Conservation (phyloP, 2,888 invertebrate species). For the Abscondita cerata region DNA sequence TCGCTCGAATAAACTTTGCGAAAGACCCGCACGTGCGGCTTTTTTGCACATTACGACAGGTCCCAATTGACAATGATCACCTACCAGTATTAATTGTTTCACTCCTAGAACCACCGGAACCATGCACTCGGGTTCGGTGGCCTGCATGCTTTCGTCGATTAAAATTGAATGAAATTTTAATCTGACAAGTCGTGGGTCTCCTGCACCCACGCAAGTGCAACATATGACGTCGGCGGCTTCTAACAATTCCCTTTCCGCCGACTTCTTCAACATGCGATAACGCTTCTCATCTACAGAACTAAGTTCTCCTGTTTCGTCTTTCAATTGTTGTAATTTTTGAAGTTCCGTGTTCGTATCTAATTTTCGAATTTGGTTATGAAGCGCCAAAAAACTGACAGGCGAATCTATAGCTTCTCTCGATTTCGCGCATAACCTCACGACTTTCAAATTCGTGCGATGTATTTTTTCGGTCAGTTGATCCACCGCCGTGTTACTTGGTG, state of each 20-base stretch:
- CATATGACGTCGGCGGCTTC: constrained; percentile 99
- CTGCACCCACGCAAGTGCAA: constrained; percentile 98
- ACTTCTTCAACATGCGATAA: constrained; percentile 87
- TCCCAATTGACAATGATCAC: constrained; percentile 98
- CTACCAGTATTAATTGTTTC: constrained; percentile 95
- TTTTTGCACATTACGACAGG: constrained; percentile 99
- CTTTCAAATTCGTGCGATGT: constrained; percentile 93
- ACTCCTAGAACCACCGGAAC: constrained; percentile 98
- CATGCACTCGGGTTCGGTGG: constrained; percentile 98
- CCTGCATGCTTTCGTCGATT: constrained; percentile 93
- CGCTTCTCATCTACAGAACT: constrained; percentile 95
- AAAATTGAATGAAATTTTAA: constrained; percentile 96
- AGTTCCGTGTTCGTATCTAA: constrained; percentile 93
- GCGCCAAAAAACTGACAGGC: constrained; percentile 93
- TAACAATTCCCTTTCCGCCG: constrained; percentile 87
- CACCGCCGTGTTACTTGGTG: constrained; percentile 98
- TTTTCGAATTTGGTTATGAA: constrained; percentile 97
- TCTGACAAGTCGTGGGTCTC: constrained; percentile 91
- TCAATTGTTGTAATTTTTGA: constrained; percentile 92
- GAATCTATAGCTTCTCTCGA: constrained; percentile 98
- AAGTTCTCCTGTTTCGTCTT: constrained; percentile 98
- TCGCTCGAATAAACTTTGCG: constrained; percentile 96
- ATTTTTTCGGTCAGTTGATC: constrained; percentile 99
- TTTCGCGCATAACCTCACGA: constrained; percentile 95
- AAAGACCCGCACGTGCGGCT: constrained; percentile 95